Evolutionary conservation across 2,888 invertebrate genomes (phyloP), one percentile per base, ranked within the genome.

Genomic region (Tinea trinotella): DNA sequence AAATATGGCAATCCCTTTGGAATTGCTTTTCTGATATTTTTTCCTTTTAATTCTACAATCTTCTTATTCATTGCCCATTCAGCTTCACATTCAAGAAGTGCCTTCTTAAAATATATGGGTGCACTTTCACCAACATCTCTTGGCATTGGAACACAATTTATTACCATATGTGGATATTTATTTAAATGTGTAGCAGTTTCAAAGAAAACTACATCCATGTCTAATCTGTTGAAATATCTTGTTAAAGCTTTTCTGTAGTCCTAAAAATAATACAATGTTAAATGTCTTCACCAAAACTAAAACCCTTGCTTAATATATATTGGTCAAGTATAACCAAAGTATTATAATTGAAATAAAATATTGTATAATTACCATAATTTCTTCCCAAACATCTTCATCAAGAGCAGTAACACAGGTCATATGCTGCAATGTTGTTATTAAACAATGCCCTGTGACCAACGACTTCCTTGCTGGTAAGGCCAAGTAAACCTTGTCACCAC

Each of bases 31-130:
- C 96, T 88, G 17, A 99, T 87, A 70, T 93, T 90, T 68, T 91
- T 93, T 0, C 88, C 86, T 63, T 81, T 86, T 36, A 87, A 64
- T 40, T 87, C 86, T 4, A 87, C 73, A 52, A 87, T 82, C 85
- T 99, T 98, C 70, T 96, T 97, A 71, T 99, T 99, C 66, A 93
- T 92, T 3, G 95, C 90, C 98, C 98, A 99, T 77, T 98, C 98
- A 13, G 90, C 89, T 78, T 98, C 99, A 59, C 95, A 96, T 73
- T 99, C 99, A 64, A 95, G 88, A 56, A 99, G 91, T 0, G 98
- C 98, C 88, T 99, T 99, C 89, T 98, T 98, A 75, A 99, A 99
- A 77, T 97, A 99, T 66, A 99, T 97, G 0, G 98, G 95, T 2
- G 96, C 95, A 80, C 93, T 84, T 64, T 97, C 96, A 1, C 95